These are phyloP conservation scores for Allophyes oxyacanthae DNA, from an alignment of 2,888 invertebrate species.

Conservation along the genomic window DNA sequence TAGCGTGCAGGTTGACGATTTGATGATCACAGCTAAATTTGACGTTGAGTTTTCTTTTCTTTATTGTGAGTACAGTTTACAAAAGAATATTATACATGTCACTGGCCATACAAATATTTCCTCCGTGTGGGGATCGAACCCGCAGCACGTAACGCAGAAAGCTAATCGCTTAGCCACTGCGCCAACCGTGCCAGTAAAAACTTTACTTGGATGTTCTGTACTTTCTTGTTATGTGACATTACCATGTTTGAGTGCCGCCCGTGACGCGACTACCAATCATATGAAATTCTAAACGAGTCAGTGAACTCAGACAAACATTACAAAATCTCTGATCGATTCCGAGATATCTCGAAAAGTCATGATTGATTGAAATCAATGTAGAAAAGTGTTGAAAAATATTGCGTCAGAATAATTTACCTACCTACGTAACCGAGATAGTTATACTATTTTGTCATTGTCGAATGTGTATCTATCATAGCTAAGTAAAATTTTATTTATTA, in stretches of 20 bases:
- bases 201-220: conserved; percentile 26
- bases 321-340: conserved; percentile 30
- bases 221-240: neutral
- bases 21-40: too few species aligned
- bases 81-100: too few species aligned
- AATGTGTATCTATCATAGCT: neutral
- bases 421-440: neutral
- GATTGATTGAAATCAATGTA: conserved; percentile 3
- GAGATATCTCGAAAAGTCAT: neutral
- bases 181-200: too few species aligned
- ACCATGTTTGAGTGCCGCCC: conserved; percentile 53
- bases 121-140: too few species aligned
- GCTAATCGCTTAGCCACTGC: too few species aligned
- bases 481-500: neutral
- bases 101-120: too few species aligned
- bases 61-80: too few species aligned
- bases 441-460: neutral
- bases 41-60: too few species aligned
- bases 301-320: conserved; percentile 47
- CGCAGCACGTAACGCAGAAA: too few species aligned
- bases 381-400: conserved; percentile 5
- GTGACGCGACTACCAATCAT: conserved; percentile 56
- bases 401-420: neutral
- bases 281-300: conserved; percentile 60
- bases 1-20: too few species aligned